Conservation (phyloP, 1,140 invertebrate species). For the Geopemphigus sp. region DNA sequence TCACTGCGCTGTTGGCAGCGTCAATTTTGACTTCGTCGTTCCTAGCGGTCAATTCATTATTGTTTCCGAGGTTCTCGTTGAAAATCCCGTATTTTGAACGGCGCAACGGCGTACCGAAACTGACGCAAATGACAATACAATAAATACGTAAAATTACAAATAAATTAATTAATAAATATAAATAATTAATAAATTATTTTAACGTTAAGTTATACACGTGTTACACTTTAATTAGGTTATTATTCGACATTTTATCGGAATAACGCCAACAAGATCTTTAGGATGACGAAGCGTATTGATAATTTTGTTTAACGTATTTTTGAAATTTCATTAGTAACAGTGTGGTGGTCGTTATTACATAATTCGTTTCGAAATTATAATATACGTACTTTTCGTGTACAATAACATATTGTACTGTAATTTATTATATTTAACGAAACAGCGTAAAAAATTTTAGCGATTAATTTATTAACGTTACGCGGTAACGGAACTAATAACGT, state of each 20-base stretch:
- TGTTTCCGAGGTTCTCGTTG: background rate
- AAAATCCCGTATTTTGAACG: background rate
- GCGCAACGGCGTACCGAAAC: slow-evolving; percentile 6
- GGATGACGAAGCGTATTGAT: too few relatives aligned
- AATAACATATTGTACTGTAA: background rate
- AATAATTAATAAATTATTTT: background rate
- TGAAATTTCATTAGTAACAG: background rate
- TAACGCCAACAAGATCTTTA: too few relatives aligned
- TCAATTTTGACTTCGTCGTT: background rate
- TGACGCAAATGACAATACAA: background rate
- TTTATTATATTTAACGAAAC: background rate
- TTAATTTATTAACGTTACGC: background rate
- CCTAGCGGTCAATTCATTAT: background rate
- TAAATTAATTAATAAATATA: too few relatives aligned
- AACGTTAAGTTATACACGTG: too few relatives aligned
- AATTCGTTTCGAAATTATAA: slow-evolving; percentile 10
- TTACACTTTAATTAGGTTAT: too few relatives aligned
- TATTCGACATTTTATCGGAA: too few relatives aligned
- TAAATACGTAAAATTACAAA: too few relatives aligned
- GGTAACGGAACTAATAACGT: background rate
- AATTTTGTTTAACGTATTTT: too few relatives aligned
- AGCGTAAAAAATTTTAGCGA: background rate
- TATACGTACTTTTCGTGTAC: background rate
- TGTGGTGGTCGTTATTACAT: background rate
- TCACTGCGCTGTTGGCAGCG: background rate